Base-by-base conservation (phyloP, 1,140 invertebrate species). In the Musca vetustissima region DNA sequence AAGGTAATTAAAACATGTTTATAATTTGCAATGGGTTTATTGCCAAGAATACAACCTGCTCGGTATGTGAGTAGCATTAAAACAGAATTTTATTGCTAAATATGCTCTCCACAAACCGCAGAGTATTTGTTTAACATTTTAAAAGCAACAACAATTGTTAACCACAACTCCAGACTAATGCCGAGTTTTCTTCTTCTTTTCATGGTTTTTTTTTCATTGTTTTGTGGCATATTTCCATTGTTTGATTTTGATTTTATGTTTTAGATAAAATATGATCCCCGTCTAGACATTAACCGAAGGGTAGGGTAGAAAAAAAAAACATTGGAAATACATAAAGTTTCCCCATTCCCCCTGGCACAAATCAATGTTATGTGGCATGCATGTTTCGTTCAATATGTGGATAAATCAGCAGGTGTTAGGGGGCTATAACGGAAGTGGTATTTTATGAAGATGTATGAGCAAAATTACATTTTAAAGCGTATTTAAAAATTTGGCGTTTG, bases 1-100 rank as follows among this genome's bases (percentile, higher is more conserved):
- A 92, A 90, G 91, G 92, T 94, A 83, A 88, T 85, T 82, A 59
- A 25, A 4, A 2, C 14, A 1, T 28, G 28, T 43, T 43, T 43
- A 32, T 11, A 43, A 9, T 61, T 61, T 21, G 36, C 28, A 61
- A 36, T 61, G 57, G 28, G 28, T 61, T 61, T 36, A 43, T 43
- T 28, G 7, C 14, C 6, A 61, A 57, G 8, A 28, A 57, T n/a
- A 25, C 28, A 57, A 28, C 15, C 11, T 57, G 6, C 36, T 43
- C 6, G 25, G 53, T 57, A 50, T 50, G 19, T 19, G 19, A 24
- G 53, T 57, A 28, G 53, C 53, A 43, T 43, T 43, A 2, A 43
- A 65, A 65, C 24, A 36, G n/a, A 15, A 21, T 21, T 24, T 47
- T 48, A 24, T 50, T 2, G 49, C n/a, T 21, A 53, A 53, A 53